phyloP scores from a whole-genome alignment of 2,113 vertebrate species.

The Lagopus leucura region DNA sequence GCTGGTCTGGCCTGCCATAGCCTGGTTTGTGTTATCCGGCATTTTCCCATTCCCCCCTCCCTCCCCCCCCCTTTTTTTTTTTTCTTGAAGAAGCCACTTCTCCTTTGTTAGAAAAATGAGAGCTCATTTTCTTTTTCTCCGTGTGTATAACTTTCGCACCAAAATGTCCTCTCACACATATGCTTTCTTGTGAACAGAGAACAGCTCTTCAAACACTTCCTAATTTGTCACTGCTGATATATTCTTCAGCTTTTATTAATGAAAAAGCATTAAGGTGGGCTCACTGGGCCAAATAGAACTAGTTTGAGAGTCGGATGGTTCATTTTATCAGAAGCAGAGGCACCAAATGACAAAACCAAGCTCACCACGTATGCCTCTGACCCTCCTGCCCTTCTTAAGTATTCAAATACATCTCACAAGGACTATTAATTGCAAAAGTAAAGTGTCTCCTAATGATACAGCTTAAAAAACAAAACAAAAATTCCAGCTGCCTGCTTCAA shows the following conservation, averaged over 20 bases:
- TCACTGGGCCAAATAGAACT: not conserved
- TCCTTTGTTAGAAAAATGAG: not conserved
- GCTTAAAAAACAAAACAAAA: conserved; percentile 48
- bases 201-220: conserved; percentile 18
- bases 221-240: not conserved
- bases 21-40: not conserved
- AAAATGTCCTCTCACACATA: not conserved
- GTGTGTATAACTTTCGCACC: not conserved
- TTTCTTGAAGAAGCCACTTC: not conserved
- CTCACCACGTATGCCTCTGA: not conserved
- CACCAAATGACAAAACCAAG: not conserved
- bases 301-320: not conserved
- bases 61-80: too few species aligned
- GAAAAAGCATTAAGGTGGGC: not conserved
- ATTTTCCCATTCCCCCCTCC: not conserved
- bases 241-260: not conserved
- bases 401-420: not conserved
- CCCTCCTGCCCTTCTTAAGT: not conserved
- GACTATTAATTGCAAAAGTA: conserved; percentile 44
- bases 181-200: not conserved
- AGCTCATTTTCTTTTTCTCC: not conserved
- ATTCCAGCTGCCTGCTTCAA: conserved; percentile 22
- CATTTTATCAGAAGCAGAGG: not conserved
- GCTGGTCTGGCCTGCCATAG: not conserved
- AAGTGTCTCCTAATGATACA: conserved; percentile 57